Conservation (phyloP, 2,888 invertebrate genomes). For the Cylindroiulus punctatus region DNA sequence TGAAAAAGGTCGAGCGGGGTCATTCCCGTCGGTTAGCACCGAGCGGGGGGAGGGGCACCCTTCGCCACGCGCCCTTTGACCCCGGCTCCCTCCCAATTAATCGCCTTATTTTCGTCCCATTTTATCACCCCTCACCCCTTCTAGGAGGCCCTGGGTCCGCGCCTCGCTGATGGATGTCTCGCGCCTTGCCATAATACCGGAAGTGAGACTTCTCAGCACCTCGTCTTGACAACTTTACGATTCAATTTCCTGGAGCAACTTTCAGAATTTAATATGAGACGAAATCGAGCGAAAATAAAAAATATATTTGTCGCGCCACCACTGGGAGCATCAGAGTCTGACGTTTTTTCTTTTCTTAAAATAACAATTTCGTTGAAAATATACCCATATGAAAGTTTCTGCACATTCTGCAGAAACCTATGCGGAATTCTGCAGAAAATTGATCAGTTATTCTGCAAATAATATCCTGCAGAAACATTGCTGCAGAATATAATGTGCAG, state of each 20-base stretch:
- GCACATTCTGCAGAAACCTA: no score
- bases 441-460: no score
- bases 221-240: constrained; percentile 21
- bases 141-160: neutral
- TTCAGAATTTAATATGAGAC: constrained; percentile 9
- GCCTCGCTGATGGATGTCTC: neutral
- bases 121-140: constrained; percentile 7
- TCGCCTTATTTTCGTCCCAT: neutral
- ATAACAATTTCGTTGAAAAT: neutral
- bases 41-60: neutral
- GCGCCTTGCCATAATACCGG: neutral
- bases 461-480: no score
- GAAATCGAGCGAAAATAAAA: neutral
- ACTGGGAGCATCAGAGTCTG: neutral
- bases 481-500: no score
- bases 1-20: neutral
- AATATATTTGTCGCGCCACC: neutral
- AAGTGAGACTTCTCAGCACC: constrained; percentile 19
- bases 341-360: neutral
- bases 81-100: neutral
- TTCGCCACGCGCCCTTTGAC: neutral
- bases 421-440: no score
- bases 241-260: constrained; percentile 20
- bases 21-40: neutral
- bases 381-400: no score